phyloP scores from a whole-genome alignment of 2,888 invertebrate species.

The Thymelicus lineola region DNA sequence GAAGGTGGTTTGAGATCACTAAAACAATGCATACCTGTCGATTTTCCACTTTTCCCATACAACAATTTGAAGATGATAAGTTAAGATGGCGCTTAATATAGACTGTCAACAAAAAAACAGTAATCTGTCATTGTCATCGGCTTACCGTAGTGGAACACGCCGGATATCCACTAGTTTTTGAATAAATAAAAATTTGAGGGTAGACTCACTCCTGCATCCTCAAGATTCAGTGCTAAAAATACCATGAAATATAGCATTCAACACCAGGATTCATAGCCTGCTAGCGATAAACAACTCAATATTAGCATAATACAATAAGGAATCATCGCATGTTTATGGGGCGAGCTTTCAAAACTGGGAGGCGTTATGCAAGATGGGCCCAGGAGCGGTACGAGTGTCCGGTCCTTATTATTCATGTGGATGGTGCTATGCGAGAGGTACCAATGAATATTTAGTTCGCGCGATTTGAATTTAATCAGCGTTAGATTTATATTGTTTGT shows the following conservation, averaged over 20 bases:
- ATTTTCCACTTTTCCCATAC: too few species aligned
- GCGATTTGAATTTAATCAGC: conserved; percentile 46
- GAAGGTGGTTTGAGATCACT: too few species aligned
- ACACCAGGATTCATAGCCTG: conserved; percentile 36
- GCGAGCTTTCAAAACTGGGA: conserved; percentile 54
- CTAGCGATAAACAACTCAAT: conserved; percentile 49
- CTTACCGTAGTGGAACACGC: too few species aligned
- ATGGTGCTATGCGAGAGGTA: conserved; percentile 57
- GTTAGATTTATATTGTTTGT: conserved; percentile 48
- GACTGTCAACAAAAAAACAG: too few species aligned
- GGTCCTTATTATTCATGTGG: conserved; percentile 69
- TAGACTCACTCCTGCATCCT: too few species aligned
- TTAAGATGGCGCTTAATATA: too few species aligned
- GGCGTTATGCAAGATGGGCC: conserved; percentile 63
- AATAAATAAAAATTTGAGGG: too few species aligned
- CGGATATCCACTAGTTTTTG: too few species aligned
- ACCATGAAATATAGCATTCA: conserved; percentile 27
- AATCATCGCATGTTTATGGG: conserved; percentile 52
- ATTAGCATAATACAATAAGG: conserved; percentile 56
- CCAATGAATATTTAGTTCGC: conserved; percentile 49
- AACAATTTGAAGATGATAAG: too few species aligned
- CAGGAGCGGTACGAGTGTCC: conserved; percentile 70
- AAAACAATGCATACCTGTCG: too few species aligned
- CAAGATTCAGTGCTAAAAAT: conserved; percentile 18
- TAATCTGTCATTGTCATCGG: too few species aligned